phyloP scores from a whole-genome alignment of 2,797 vertebrate species.

The Lophotriccus pileatus region DNA sequence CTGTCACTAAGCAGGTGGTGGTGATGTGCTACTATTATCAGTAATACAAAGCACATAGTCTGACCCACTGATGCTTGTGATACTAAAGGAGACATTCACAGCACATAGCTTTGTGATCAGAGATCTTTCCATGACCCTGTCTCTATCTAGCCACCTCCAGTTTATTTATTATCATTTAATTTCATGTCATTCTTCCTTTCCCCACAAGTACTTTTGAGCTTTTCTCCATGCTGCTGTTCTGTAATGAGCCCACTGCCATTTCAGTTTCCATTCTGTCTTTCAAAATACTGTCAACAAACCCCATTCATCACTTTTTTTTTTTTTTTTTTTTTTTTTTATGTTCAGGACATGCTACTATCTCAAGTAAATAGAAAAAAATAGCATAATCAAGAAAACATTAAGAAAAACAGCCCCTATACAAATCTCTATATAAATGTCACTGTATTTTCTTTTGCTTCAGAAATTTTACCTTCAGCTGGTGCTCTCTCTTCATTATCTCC shows the following conservation, averaged over 20 bases:
- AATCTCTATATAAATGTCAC: not conserved
- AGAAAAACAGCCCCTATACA: not conserved
- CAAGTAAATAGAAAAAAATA: not conserved
- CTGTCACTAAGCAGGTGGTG: not conserved
- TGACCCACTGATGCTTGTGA: not conserved
- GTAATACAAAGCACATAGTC: not conserved
- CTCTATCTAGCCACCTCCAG: not conserved
- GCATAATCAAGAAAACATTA: not conserved
- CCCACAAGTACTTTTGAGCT: not conserved
- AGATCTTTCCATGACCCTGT: not conserved
- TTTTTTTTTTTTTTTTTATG: not conserved
- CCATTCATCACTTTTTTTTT: not conserved
- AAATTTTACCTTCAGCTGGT: not conserved
- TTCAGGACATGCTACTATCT: not conserved
- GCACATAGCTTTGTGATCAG: not conserved
- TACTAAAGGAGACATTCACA: not conserved
- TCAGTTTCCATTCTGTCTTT: not conserved
- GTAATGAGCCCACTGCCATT: not conserved
- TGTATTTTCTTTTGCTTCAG: not conserved
- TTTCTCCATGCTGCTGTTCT: not conserved
- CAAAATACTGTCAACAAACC: not conserved
- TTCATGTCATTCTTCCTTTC: not conserved
- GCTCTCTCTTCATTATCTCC: not conserved
- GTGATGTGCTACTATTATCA: not conserved
- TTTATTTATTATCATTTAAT: not conserved